Evolutionary conservation across 1,140 invertebrate species (phyloP), one percentile per base, ranked within the genome.

Genomic region (Mesaphorura yosii): DNA sequence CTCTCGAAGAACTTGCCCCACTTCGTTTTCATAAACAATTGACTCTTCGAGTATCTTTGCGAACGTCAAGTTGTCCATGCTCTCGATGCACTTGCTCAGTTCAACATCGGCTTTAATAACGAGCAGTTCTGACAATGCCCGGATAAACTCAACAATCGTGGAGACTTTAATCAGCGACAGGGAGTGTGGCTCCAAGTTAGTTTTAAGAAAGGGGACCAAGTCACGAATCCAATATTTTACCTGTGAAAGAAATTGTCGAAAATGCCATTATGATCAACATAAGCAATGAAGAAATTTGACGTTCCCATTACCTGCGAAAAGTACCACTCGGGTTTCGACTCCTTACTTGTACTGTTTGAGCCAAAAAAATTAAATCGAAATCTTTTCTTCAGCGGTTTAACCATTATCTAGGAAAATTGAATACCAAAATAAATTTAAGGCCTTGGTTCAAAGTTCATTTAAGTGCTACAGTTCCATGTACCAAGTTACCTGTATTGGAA

Each of bases 11-110:
- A 59, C 42, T 17, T 38, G 20, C 38, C 37, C 28, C 7, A 59
- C 46, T 53, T 63, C 57, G 26, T 53, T 57, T 47, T 63, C 61
- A 48, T 34, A 59, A 1, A 41, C 14, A 28, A 59, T 59, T 2
- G 57, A 57, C 51, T 63, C 61, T 48, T 63, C 61, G 6, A 63
- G 28, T 34, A 63, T 63, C 51, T 57, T 57, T 0, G 58, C 55
- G 46, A 59, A 63, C 7, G 57, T 40, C 2, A 26, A 25, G 27
- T 63, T 58, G 28, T 58, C 49, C 28, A 59, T 29, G 23, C 23
- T 22, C 23, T 28, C 28, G 19, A 19, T 23, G 15, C 39, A 22
- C 25, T 2, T n/a, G 15, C 26, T 53, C 2, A 63, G 50, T 17
- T 57, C 55, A 4, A 49, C 52, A 42, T 63, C 58, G 0, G 57